A percentile compares a stretch with the other conserved stretches of the same genome.
Conservation (phyloP, 2,113 vertebrate species). For the Dipodomys merriami region DNA sequence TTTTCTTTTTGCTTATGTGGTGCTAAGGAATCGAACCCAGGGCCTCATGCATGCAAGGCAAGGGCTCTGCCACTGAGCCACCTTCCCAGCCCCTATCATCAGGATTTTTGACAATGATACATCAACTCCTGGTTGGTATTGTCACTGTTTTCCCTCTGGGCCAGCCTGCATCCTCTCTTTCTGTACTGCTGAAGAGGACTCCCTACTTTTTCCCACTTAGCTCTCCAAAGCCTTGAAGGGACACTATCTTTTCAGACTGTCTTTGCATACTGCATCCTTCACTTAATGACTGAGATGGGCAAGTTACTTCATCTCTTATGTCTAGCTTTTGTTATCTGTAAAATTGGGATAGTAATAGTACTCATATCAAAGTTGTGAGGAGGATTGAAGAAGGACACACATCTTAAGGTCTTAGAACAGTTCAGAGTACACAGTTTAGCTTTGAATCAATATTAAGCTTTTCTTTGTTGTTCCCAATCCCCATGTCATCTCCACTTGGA, state of each 20-base stretch:
- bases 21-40: no score
- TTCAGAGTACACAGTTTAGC: background rate
- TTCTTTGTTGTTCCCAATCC: constrained; percentile 8
- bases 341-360: background rate
- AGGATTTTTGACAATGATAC: no score
- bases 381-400: constrained; percentile 19
- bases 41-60: no score
- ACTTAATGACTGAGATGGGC: background rate
- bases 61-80: no score
- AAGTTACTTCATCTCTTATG: constrained; percentile 12
- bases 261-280: background rate
- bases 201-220: background rate
- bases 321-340: constrained; percentile 32
- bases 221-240: background rate
- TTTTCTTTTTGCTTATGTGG: no score
- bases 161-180: background rate
- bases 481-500: background rate
- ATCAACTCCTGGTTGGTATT: background rate
- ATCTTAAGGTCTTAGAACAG: background rate
- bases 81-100: no score
- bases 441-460: constrained; percentile 32
- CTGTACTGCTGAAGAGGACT: background rate
- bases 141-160: background rate
- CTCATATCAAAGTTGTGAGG: constrained; percentile 2
- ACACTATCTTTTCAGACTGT: background rate